Evolutionary conservation across 2,113 vertebrate genomes (phyloP).

Genomic region (Vanacampus margaritifer): DNA sequence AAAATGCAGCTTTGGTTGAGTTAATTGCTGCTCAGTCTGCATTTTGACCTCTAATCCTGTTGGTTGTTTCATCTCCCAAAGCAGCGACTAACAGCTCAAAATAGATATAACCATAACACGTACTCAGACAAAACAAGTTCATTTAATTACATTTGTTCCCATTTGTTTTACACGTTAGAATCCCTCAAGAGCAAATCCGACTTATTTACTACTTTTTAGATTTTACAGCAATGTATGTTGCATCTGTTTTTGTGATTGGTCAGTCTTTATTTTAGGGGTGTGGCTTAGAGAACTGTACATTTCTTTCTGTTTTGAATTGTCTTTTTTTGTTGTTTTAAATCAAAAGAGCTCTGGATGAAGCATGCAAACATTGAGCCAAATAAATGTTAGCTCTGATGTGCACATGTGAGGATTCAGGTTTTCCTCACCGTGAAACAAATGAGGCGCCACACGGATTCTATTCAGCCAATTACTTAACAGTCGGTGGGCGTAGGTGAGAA

Average conservation of each 20-base stretch:
- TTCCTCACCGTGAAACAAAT: slow-evolving; percentile 22
- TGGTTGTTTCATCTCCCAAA: background rate
- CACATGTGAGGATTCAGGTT: slow-evolving; percentile 19
- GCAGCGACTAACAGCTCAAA: background rate
- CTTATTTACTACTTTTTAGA: too few relatives aligned
- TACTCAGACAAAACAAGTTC: background rate
- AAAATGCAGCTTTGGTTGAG: background rate
- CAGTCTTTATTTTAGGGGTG: background rate
- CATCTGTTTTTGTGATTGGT: background rate
- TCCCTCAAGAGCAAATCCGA: too few relatives aligned
- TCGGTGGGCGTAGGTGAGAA: slow-evolving; percentile 56
- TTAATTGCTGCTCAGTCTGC: background rate
- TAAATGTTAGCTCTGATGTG: slow-evolving; percentile 7
- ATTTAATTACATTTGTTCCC: too few relatives aligned
- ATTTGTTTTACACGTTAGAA: too few relatives aligned
- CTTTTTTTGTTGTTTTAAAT: background rate
- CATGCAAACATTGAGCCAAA: background rate
- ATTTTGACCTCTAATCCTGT: too few relatives aligned
- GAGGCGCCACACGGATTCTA: slow-evolving; percentile 30
- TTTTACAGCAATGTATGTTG: too few relatives aligned
- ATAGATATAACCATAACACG: background rate
- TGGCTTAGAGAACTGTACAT: background rate
- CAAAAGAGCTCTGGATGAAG: background rate
- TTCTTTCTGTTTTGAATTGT: background rate
- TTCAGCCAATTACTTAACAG: slow-evolving; percentile 50